Conservation (phyloP, 2,888 invertebrate species). For the Caenorhabditis panamensis region DNA sequence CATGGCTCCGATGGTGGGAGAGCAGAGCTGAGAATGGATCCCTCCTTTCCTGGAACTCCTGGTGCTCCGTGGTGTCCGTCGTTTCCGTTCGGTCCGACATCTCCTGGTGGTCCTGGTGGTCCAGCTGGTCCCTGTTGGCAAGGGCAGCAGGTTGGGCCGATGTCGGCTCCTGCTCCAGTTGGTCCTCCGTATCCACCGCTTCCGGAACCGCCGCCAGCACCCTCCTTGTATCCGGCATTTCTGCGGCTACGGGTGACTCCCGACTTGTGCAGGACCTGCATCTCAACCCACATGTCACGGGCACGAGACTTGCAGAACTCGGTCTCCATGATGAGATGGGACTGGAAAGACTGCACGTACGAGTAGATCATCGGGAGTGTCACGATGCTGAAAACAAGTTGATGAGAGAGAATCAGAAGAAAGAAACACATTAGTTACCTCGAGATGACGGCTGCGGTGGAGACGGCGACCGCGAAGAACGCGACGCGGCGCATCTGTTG, state of each 20-base stretch:
- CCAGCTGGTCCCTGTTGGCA: conserved; percentile 74
- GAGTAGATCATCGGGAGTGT: conserved; percentile 81
- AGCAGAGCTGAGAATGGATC: conserved; percentile 70
- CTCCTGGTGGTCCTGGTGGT: conserved; percentile 75
- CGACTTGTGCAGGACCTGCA: conserved; percentile 79
- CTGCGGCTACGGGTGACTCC: conserved; percentile 66
- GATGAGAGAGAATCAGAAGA: not conserved
- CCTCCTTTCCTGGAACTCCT: conserved; percentile 76
- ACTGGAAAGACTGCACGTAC: conserved; percentile 81
- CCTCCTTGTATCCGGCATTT: conserved; percentile 70
- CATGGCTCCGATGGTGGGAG: conserved; percentile 74
- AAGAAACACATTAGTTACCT: conserved; percentile 22
- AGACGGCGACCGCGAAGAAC: conserved; percentile 80
- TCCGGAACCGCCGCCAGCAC: conserved; percentile 71
- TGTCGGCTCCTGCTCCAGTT: conserved; percentile 64
- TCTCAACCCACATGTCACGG: conserved; percentile 81
- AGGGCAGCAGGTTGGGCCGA: conserved; percentile 73
- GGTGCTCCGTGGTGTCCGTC: conserved; percentile 76
- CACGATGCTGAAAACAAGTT: conserved; percentile 62
- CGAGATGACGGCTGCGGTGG: conserved; percentile 80
- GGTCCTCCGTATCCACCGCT: conserved; percentile 67
- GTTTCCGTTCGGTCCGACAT: conserved; percentile 64
- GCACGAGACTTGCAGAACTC: conserved; percentile 80
- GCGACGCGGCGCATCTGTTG: conserved; percentile 80
- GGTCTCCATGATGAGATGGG: conserved; percentile 80